phyloP scores from a whole-genome alignment of 2,113 vertebrate genomes.

The Planiliza haematocheilus region DNA sequence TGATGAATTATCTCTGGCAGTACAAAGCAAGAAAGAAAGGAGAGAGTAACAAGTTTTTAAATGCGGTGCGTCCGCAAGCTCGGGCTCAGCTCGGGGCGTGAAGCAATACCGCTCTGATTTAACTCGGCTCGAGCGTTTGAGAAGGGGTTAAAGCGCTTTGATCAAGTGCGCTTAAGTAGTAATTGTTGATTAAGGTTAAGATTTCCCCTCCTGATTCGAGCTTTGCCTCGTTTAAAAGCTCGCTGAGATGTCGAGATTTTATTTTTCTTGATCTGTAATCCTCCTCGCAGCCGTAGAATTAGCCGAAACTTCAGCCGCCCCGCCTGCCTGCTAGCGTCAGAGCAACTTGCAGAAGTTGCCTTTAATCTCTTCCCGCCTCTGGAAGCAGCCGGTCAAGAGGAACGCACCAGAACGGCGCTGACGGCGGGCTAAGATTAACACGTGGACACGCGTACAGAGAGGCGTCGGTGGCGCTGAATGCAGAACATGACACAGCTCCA shows the following conservation, averaged over 20 bases:
- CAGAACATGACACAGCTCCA: conserved; percentile 65
- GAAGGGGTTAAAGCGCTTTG: too few species aligned
- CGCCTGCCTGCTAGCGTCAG: conserved; percentile 1
- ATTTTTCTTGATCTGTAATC: conserved; percentile 1
- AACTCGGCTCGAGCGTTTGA: too few species aligned
- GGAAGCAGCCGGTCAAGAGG: conserved; percentile 44
- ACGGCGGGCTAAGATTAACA: conserved; percentile 55
- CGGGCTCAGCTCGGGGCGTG: too few species aligned
- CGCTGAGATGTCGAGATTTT: too few species aligned
- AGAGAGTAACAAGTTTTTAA: too few species aligned
- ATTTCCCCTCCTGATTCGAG: conserved; percentile 24
- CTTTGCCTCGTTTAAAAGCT: not conserved
- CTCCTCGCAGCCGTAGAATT: conserved; percentile 8
- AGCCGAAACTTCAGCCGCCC: conserved; percentile 9
- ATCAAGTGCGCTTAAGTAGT: not conserved
- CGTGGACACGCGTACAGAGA: conserved; percentile 10
- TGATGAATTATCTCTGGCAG: conserved; percentile 46
- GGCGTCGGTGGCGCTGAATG: conserved; percentile 56
- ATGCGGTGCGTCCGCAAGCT: too few species aligned
- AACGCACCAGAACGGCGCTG: conserved; percentile 56
- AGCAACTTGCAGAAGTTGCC: conserved; percentile 17
- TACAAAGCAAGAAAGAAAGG: conserved; percentile 2
- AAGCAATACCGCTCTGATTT: too few species aligned
- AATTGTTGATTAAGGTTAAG: conserved; percentile 19
- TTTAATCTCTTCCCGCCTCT: conserved; percentile 19